These are phyloP conservation scores for Spatulosminthurus flaviceps DNA, from an alignment of 2,888 invertebrate genomes.

Conservation along the genomic window DNA sequence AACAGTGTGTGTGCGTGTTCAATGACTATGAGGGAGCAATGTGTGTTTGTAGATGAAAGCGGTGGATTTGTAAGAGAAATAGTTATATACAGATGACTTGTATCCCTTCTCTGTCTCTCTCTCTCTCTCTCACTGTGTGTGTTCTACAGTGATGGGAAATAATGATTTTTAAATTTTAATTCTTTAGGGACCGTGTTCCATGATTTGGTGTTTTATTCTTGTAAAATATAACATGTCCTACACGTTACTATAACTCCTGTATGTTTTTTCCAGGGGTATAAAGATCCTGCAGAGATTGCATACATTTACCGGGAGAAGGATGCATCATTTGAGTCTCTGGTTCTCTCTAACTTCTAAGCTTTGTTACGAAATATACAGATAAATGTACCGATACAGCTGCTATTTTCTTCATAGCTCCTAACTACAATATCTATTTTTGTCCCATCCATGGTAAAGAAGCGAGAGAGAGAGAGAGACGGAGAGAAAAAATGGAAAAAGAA, in stretches of 20 bases:
- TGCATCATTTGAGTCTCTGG: slow-evolving; percentile 12
- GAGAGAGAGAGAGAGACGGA: too few species aligned
- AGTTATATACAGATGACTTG: too few species aligned
- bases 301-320: background rate
- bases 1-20: too few species aligned
- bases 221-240: slow-evolving; percentile 2
- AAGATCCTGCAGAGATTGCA: background rate
- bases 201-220: slow-evolving; percentile 17
- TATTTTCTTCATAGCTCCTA: slow-evolving; percentile 41
- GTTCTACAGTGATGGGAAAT: background rate
- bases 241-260: background rate
- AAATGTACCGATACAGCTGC: slow-evolving; percentile 43
- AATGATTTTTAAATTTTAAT: slow-evolving; percentile 18
- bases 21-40: too few species aligned
- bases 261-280: background rate
- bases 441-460: slow-evolving; percentile 51
- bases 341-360: background rate
- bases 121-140: too few species aligned
- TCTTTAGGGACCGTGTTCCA: slow-evolving; percentile 5
- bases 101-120: too few species aligned
- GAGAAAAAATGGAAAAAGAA: slow-evolving; percentile 26
- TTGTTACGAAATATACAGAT: slow-evolving; percentile 34
- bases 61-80: background rate
- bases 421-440: slow-evolving; percentile 56
- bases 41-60: too few species aligned